phyloP scores from a whole-genome alignment of 2,797 vertebrate species.

The Schizopygopsis pylzovi region DNA sequence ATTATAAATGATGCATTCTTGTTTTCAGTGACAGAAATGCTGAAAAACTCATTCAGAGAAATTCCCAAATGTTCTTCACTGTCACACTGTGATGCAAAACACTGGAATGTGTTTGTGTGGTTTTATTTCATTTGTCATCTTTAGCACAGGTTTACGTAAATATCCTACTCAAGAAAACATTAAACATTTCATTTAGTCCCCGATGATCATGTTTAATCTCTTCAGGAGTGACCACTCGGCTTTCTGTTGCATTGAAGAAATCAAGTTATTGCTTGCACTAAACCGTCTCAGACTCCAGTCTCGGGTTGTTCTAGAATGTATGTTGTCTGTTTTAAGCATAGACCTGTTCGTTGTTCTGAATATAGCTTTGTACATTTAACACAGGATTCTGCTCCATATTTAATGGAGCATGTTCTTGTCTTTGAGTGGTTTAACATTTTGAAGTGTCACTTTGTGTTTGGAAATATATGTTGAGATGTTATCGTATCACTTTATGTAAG shows the following conservation, averaged over 20 bases:
- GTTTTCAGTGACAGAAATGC: neutral
- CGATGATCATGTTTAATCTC: neutral
- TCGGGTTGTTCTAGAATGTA: constrained; percentile 23
- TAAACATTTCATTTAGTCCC: neutral
- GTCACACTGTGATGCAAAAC: constrained; percentile 16
- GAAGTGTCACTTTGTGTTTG: constrained; percentile 26
- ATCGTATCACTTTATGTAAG: constrained; percentile 14
- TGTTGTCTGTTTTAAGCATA: constrained; percentile 10
- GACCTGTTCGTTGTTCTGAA: neutral
- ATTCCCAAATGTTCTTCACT: neutral
- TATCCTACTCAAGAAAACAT: neutral
- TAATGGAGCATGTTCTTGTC: neutral
- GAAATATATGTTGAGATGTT: neutral
- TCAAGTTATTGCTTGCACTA: constrained; percentile 33
- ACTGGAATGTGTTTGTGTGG: constrained; percentile 24
- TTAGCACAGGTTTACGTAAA: neutral
- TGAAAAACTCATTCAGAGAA: neutral
- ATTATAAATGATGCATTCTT: neutral
- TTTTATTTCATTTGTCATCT: neutral
- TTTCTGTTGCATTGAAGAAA: constrained; percentile 2
- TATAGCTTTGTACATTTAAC: neutral
- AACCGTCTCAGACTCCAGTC: constrained; percentile 2
- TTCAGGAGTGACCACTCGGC: neutral
- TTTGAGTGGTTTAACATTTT: constrained; percentile 4
- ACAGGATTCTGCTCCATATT: neutral